Base-by-base conservation (phyloP, 2,113 vertebrate genomes). In the Oplegnathus fasciatus region DNA sequence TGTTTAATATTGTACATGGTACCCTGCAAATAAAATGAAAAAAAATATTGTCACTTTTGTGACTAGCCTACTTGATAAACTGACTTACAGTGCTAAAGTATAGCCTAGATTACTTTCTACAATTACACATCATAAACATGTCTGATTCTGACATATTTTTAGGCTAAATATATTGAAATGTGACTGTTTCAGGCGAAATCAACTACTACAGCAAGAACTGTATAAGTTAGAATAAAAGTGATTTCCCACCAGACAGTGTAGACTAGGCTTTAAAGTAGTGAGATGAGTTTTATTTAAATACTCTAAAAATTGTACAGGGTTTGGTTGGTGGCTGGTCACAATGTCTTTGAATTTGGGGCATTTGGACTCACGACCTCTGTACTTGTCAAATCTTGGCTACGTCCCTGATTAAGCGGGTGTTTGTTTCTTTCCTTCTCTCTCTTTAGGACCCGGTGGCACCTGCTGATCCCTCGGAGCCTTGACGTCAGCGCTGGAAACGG, bases 361-460 rank as follows among this genome's bases (percentile, higher is more conserved):
- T 32, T 9, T 64, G 62, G 37, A 10, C 64, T 17, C 42, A 14
- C 13, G 69, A 65, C 40, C 61, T 26, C 44, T 37, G 22, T 6
- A 0, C n/a, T 17, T 9, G 7, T 13, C 40, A 48, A 18, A 66
- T 18, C 17, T 0, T 70, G 11, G 11, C 13, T 55, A 9, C 26
- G 9, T n/a, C 44, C 46, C 24, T 34, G 57, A 1, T 5, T 10
- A 20, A 10, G 18, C 8, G 11, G 11, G 0, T 37, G n/a, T 14
- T n/a, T 13, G 15, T 52, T 5, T 22, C 20, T 46, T 0, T 18
- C 14, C 2, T 14, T 22, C 11, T 84, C 17, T 84, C 64, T 82
- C 85, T 89, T 34, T 91, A 88, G 90, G 90, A 93, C 92, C 89
- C 84, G 86, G 89, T 89, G 68, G 84, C 78, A 91, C 90, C 84